Conservation (phyloP, 2,888 invertebrate species). For the Aphidoletes aphidimyza region DNA sequence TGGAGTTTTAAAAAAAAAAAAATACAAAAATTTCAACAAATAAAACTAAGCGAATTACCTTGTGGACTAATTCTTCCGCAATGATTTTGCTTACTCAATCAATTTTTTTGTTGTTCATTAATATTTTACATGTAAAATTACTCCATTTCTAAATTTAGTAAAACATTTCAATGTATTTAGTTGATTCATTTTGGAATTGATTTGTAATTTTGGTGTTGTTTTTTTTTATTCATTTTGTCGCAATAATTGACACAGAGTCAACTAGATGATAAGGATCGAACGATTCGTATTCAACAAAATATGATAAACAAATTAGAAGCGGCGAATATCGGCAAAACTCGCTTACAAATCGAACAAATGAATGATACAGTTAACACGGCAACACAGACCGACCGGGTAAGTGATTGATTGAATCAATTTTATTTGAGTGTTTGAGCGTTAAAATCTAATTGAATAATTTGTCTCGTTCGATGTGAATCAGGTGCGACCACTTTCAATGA, state of each 20-base stretch:
- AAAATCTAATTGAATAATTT: not conserved
- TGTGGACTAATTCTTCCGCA: too few species aligned
- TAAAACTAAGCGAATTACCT: too few species aligned
- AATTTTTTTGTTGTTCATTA: too few species aligned
- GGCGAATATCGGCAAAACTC: slow-evolving; percentile 66
- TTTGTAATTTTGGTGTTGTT: slow-evolving; percentile 58
- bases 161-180: too few species aligned
- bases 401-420: too few species aligned
- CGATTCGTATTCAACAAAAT: slow-evolving; percentile 82
- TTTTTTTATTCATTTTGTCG: slow-evolving; percentile 39
- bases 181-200: not conserved
- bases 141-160: too few species aligned
- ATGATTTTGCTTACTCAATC: too few species aligned
- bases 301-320: slow-evolving; percentile 73
- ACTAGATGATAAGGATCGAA: slow-evolving; percentile 86
- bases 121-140: too few species aligned
- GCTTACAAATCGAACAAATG: slow-evolving; percentile 60
- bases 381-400: slow-evolving; percentile 88
- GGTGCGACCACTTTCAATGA: slow-evolving; percentile 66
- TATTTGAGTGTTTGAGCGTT: not conserved
- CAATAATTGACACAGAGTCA: slow-evolving; percentile 72
- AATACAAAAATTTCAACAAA: too few species aligned
- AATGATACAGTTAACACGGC: slow-evolving; percentile 80
- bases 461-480: too few species aligned
- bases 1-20: not conserved